Evolutionary conservation across 2,888 invertebrate genomes (phyloP).

Genomic region (Gortyna flavago): DNA sequence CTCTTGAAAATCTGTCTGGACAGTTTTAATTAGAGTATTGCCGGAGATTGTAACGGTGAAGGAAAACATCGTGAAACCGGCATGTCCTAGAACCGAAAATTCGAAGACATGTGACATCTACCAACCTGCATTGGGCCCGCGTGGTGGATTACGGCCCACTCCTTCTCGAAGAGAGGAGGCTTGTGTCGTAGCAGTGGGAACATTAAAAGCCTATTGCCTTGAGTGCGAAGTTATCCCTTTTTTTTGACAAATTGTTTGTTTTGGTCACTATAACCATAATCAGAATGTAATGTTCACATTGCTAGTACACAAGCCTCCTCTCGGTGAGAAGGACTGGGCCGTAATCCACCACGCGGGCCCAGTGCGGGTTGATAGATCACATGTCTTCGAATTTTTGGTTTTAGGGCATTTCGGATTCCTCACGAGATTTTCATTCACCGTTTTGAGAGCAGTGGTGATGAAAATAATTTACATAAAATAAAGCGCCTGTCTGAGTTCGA

Average conservation of each 20-base stretch:
- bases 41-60: no score
- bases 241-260: neutral
- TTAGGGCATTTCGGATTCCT: neutral
- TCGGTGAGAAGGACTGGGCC: no score
- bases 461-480: neutral
- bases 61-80: no score
- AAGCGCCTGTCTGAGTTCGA: neutral
- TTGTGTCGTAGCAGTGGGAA: no score
- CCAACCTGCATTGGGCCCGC: no score
- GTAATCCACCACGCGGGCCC: neutral
- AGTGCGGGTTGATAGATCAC: neutral
- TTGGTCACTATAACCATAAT: neutral
- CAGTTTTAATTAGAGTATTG: conserved; percentile 10
- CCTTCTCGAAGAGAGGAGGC: no score
- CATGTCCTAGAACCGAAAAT: no score
- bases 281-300: no score
- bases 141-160: no score
- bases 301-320: no score
- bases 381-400: neutral
- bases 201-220: neutral
- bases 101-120: no score
- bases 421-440: neutral
- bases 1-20: conserved; percentile 28
- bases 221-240: conserved; percentile 10
- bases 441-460: neutral